Evolutionary conservation across 2,797 vertebrate genomes (phyloP).

Genomic region (Spondyliosoma cantharus): DNA sequence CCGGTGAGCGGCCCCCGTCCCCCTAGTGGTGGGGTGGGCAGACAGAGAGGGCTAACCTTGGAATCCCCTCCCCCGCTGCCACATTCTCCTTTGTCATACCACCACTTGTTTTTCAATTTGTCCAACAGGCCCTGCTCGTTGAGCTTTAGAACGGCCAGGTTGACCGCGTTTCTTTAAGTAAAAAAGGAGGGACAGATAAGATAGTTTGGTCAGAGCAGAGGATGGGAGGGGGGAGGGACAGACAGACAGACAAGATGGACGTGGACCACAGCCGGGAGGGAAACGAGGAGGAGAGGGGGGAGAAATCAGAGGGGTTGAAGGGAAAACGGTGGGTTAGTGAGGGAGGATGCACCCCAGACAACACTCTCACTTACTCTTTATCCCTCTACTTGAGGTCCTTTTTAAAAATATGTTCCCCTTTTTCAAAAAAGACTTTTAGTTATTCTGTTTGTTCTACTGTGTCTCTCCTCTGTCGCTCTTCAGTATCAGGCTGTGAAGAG

Average conservation of each 20-base stretch:
- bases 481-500: slow-evolving; percentile 7
- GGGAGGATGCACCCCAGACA: slow-evolving; percentile 66
- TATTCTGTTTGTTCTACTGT: slow-evolving; percentile 9
- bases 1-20: slow-evolving; percentile 68
- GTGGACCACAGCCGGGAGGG: slow-evolving; percentile 62
- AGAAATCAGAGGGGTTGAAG: slow-evolving; percentile 58
- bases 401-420: background rate
- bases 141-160: slow-evolving; percentile 99
- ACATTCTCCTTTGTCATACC: slow-evolving; percentile 99
- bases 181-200: slow-evolving; percentile 90
- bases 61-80: slow-evolving; percentile 99
- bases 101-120: slow-evolving; percentile 99
- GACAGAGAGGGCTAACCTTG: slow-evolving; percentile 99
- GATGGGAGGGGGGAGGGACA: slow-evolving; percentile 56
- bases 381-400: slow-evolving; percentile 4
- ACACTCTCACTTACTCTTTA: slow-evolving; percentile 63
- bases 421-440: background rate
- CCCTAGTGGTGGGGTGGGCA: slow-evolving; percentile 84
- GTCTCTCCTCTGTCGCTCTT: slow-evolving; percentile 6
- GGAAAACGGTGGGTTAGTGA: slow-evolving; percentile 61
- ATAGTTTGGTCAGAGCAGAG: slow-evolving; percentile 95
- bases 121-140: slow-evolving; percentile 99
- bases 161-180: slow-evolving; percentile 99
- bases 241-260: slow-evolving; percentile 79
- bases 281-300: slow-evolving; percentile 40